phyloP scores from a whole-genome alignment of 2,888 invertebrate genomes.

The Caenorhabditis sp. region DNA sequence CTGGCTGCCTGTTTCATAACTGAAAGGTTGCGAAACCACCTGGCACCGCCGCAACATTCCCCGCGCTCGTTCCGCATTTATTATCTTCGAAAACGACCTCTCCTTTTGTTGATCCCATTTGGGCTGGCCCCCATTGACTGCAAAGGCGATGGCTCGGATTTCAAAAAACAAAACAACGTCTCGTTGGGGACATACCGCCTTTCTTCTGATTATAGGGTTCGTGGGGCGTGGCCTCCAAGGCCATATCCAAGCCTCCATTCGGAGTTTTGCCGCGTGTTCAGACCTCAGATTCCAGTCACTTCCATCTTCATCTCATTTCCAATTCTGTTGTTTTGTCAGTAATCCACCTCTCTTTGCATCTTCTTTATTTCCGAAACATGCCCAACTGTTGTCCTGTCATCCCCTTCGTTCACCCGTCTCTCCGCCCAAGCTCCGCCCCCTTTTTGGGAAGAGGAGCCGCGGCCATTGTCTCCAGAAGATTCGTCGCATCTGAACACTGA shows the following conservation, averaged over 20 bases:
- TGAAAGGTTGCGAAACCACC: conserved; percentile 33
- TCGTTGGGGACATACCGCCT: neutral
- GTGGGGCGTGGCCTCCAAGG: neutral
- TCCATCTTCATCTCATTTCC: conserved; percentile 18
- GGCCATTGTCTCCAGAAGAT: conserved; percentile 4
- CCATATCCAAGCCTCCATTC: neutral
- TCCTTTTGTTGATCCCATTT: neutral
- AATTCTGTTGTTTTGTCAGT: conserved; percentile 34
- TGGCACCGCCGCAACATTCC: conserved; percentile 27
- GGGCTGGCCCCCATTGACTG: neutral
- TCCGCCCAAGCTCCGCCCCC: conserved; percentile 10
- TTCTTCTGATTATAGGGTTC: conserved; percentile 4
- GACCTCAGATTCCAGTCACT: neutral
- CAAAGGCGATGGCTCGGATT: conserved; percentile 5
- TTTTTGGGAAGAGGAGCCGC: conserved; percentile 4
- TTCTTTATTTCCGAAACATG: neutral
- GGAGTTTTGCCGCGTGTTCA: neutral
- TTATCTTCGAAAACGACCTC: neutral
- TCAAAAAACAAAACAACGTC: conserved; percentile 2
- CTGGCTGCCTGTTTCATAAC: conserved; percentile 11
- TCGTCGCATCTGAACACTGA: neutral
- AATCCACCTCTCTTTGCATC: conserved; percentile 19
- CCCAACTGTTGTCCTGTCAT: neutral
- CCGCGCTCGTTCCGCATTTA: neutral
- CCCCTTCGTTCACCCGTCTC: neutral